These are phyloP conservation scores for Neolamprologus hecqui DNA, from an alignment of 2,113 vertebrate genomes.

Conservation along the genomic window DNA sequence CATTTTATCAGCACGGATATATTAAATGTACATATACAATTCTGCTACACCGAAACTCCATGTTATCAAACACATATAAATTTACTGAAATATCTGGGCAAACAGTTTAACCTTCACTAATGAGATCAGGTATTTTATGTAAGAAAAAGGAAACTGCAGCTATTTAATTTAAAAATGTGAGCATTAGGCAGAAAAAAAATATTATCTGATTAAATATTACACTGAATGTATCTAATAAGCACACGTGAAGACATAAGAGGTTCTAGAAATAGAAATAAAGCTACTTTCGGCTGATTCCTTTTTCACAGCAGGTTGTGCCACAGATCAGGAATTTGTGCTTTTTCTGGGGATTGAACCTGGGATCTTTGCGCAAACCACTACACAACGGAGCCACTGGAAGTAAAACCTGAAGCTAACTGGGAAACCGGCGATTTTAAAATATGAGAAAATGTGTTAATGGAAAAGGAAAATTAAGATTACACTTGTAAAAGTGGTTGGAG, in stretches of 20 bases:
- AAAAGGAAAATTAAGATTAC: neutral
- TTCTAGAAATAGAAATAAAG: neutral
- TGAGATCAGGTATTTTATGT: neutral
- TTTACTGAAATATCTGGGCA: neutral
- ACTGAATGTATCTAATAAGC: neutral
- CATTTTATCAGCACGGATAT: neutral
- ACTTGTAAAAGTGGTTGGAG: neutral
- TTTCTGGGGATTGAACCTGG: neutral
- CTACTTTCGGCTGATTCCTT: neutral
- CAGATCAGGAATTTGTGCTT: neutral
- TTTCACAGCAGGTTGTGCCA: neutral
- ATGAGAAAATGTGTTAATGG: neutral
- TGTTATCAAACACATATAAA: neutral
- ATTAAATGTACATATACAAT: neutral
- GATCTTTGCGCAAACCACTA: neutral
- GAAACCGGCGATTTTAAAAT: neutral
- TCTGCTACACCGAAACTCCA: neutral
- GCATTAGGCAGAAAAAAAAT: neutral
- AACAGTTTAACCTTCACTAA: neutral
- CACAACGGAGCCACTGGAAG: neutral
- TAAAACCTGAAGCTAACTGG: neutral
- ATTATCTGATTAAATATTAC: neutral
- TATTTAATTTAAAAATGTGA: neutral
- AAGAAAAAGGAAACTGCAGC: neutral
- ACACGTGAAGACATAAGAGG: neutral